Conservation (phyloP, 2,797 vertebrate genomes). For the Pelochelys cantorii region DNA sequence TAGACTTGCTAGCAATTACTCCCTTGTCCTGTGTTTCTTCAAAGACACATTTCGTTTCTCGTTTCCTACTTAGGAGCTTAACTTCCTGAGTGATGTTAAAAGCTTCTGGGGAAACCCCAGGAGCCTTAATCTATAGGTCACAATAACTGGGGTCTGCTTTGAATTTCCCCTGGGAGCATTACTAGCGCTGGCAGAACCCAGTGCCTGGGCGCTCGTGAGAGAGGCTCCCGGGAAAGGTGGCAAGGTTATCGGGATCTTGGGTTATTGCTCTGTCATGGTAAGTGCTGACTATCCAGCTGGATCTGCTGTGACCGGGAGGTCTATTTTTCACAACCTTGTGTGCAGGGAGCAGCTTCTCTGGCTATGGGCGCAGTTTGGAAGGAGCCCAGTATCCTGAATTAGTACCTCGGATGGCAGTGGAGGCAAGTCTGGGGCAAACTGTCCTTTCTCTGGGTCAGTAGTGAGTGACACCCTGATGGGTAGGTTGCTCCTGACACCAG, state of each 20-base stretch:
- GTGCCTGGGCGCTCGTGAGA: background rate
- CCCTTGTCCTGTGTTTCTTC: accelerated
- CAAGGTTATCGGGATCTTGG: accelerated
- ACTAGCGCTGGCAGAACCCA: background rate
- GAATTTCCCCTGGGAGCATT: accelerated
- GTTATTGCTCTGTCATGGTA: accelerated
- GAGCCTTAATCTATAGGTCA: background rate
- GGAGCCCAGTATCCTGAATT: background rate
- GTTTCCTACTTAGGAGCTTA: accelerated
- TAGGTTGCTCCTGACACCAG: background rate
- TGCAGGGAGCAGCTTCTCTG: background rate
- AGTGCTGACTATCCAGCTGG: background rate
- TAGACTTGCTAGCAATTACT: background rate
- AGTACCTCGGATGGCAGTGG: background rate
- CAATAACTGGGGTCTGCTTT: accelerated
- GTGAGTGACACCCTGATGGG: background rate
- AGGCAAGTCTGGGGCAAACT: background rate
- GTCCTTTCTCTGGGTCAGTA: background rate
- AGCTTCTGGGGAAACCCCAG: background rate
- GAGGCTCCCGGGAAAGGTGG: background rate
- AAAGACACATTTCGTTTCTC: accelerated
- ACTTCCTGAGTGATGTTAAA: accelerated
- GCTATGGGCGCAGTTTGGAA: background rate
- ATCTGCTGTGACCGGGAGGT: background rate
- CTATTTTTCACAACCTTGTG: background rate